Evolutionary conservation across 2,888 invertebrate genomes (phyloP).

Genomic region (Andrena fulva): DNA sequence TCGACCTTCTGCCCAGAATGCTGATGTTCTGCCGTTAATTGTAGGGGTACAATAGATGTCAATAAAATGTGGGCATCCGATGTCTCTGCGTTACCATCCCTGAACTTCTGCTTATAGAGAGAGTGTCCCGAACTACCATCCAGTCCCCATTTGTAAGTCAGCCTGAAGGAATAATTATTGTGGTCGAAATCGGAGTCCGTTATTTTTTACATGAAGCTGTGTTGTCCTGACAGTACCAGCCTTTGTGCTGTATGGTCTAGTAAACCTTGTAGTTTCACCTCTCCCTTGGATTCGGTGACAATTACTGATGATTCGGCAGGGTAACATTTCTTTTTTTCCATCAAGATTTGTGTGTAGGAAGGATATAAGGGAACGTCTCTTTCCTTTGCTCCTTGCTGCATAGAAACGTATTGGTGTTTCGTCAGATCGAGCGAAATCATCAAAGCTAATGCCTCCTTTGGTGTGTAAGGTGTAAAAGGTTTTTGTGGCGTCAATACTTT

Average conservation of each 20-base stretch:
- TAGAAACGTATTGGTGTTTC: too few species aligned
- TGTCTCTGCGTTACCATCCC: neutral
- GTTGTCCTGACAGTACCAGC: neutral
- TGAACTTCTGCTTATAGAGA: neutral
- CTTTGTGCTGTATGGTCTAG: neutral
- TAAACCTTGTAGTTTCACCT: neutral
- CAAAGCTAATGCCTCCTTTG: too few species aligned
- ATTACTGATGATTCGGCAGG: neutral
- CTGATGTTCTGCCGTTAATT: neutral
- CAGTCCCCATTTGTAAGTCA: neutral
- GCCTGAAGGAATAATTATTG: neutral
- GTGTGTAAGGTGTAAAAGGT: too few species aligned
- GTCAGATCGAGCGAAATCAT: too few species aligned
- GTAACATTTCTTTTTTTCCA: neutral
- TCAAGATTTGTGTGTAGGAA: too few species aligned
- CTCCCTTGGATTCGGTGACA: neutral
- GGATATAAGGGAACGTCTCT: too few species aligned
- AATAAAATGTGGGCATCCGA: neutral
- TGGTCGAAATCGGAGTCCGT: neutral
- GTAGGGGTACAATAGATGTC: neutral
- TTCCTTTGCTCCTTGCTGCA: too few species aligned
- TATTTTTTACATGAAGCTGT: neutral
- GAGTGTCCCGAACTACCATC: constrained; percentile 5
- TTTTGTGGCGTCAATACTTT: too few species aligned
- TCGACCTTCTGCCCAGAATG: neutral